Percentiles rank a stretch among this genome's conserved stretches.
Evolutionary conservation across 2,797 vertebrate genomes (phyloP).

Genomic region (Sciurus carolinensis): DNA sequence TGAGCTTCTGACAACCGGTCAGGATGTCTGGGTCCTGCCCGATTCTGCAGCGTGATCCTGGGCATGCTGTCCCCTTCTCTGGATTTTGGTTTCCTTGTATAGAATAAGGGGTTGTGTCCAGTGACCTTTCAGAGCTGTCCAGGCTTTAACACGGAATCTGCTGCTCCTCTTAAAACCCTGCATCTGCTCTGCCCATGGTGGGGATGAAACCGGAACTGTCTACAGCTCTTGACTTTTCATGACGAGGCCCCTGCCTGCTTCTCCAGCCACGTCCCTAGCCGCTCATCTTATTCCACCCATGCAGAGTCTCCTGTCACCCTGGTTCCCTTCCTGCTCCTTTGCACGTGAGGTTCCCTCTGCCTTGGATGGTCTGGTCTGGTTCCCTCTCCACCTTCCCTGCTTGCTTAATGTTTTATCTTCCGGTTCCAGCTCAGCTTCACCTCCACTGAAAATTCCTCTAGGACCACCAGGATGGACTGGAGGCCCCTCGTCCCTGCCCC

Average conservation of each 20-base stretch:
- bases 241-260: rapidly evolving
- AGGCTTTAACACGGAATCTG: neutral
- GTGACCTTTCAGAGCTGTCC: neutral
- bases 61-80: neutral
- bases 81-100: neutral
- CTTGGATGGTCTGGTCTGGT: neutral
- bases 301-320: neutral
- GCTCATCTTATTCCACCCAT: neutral
- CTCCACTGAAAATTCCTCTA: neutral
- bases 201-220: neutral
- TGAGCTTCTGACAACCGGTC: neutral
- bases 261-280: neutral
- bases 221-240: neutral
- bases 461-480: neutral
- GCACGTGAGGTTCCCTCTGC: rapidly evolving
- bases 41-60: neutral
- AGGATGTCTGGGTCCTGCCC: neutral
- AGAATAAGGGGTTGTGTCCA: neutral
- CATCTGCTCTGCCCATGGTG: neutral
- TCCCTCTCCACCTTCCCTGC: neutral
- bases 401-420: neutral
- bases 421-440: neutral
- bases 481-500: rapidly evolving
- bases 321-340: neutral
- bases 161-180: neutral